phyloP scores from a whole-genome alignment of 2,888 invertebrate genomes.

The Eudemis profundana region DNA sequence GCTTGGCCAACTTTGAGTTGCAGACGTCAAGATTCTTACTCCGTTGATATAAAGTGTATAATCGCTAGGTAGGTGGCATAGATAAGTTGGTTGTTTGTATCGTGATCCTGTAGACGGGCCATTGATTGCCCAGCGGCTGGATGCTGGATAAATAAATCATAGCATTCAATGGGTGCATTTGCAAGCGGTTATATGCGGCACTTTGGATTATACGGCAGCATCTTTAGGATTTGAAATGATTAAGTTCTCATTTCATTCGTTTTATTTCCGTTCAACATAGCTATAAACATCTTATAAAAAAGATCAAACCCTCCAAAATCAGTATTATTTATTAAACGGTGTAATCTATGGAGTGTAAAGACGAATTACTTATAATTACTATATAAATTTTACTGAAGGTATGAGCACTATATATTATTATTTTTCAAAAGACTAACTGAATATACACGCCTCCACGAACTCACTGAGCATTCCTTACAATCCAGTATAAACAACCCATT shows the following conservation, averaged over 20 bases:
- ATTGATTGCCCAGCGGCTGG: slow-evolving; percentile 28
- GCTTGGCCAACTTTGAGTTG: not conserved
- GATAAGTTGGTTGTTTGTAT: slow-evolving; percentile 8
- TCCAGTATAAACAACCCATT: no score
- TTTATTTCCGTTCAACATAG: not conserved
- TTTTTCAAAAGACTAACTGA: no score
- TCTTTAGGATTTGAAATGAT: not conserved
- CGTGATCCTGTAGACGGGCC: slow-evolving; percentile 29
- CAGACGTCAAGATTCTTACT: not conserved
- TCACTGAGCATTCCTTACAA: no score
- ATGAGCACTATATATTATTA: no score
- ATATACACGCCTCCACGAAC: no score
- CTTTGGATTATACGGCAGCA: not conserved
- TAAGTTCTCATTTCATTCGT: slow-evolving; percentile 3
- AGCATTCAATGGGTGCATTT: slow-evolving; percentile 16
- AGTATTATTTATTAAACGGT: no score
- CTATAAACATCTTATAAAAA: not conserved
- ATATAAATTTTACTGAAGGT: no score
- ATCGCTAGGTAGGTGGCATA: not conserved
- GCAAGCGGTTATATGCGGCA: slow-evolving; percentile 16
- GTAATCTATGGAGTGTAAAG: no score
- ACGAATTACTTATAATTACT: no score
- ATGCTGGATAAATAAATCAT: slow-evolving; percentile 25
- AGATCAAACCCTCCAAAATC: not conserved
- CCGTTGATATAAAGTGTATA: not conserved